phyloP scores from a whole-genome alignment of 2,113 vertebrate genomes.

The Gasterosteus aculeatus region DNA sequence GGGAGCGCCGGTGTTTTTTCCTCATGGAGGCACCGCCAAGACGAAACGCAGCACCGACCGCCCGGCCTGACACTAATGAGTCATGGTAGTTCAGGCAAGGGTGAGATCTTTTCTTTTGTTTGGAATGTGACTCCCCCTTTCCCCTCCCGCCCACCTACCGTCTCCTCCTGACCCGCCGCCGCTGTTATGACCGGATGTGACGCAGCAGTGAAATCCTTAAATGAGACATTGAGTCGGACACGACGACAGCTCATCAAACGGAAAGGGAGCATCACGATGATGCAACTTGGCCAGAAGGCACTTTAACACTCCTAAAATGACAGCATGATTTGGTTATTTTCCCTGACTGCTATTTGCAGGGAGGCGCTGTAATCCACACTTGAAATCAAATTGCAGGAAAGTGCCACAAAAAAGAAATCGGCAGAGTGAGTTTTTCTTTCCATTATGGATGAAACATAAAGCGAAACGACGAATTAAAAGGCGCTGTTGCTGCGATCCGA shows the following conservation, averaged over 20 bases:
- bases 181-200: conserved; percentile 23
- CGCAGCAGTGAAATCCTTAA: conserved; percentile 53
- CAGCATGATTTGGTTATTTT: conserved; percentile 35
- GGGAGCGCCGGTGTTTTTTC: conserved; percentile 37
- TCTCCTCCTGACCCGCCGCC: not conserved
- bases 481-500: conserved; percentile 43
- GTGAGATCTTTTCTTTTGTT: conserved; percentile 72
- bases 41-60: conserved; percentile 41
- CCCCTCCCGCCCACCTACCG: not conserved
- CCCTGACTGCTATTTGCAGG: conserved; percentile 52
- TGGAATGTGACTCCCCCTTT: conserved; percentile 59
- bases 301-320: conserved; percentile 40
- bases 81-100: conserved; percentile 64
- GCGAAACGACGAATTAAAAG: conserved; percentile 45
- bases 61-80: conserved; percentile 58
- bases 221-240: conserved; percentile 13
- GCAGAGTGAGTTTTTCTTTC: conserved; percentile 45
- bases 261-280: conserved; percentile 13
- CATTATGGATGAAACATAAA: conserved; percentile 56
- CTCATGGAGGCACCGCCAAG: conserved; percentile 42
- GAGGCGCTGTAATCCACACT: conserved; percentile 41
- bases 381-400: conserved; percentile 58
- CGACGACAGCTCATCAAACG: not conserved
- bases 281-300: conserved; percentile 31
- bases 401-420: conserved; percentile 44